Evolutionary conservation across 2,113 vertebrate genomes (phyloP).

Genomic region (Chelonoidis abingdonii): DNA sequence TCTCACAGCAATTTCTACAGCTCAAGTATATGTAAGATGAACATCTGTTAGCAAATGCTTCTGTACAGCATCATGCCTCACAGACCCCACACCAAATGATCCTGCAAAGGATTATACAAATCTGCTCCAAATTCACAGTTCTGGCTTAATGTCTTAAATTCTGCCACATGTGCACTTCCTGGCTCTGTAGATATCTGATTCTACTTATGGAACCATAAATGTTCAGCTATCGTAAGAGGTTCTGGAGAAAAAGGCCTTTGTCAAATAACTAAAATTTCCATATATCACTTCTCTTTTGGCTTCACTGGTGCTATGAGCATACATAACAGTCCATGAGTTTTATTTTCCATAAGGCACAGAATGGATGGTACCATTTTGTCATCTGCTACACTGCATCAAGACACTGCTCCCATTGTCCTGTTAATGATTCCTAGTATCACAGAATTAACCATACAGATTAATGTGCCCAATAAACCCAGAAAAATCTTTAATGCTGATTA

Average conservation of each 20-base stretch:
- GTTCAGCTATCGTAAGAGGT: not conserved
- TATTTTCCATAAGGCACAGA: not conserved
- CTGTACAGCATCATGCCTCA: not conserved
- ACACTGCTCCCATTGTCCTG: not conserved
- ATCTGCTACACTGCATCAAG: not conserved
- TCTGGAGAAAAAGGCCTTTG: not conserved
- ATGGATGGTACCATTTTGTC: not conserved
- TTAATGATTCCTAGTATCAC: not conserved
- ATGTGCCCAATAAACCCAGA: not conserved
- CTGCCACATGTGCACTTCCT: not conserved
- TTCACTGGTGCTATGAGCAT: not conserved
- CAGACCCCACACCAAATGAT: not conserved
- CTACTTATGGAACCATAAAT: not conserved
- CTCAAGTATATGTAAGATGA: not conserved
- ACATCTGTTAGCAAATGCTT: not conserved
- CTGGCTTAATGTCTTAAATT: not conserved
- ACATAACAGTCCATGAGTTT: not conserved
- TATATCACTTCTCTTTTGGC: not conserved
- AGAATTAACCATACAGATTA: not conserved
- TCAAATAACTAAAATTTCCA: not conserved
- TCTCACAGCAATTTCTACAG: not conserved
- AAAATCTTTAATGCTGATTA: not conserved
- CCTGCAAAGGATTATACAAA: not conserved
- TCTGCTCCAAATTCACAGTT: not conserved
- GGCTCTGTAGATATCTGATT: not conserved